Percentiles rank a stretch among this genome's conserved stretches.
These are phyloP conservation scores for Drosophila asahinai DNA, from an alignment of 1,140 invertebrate genomes.

Conservation along the genomic window DNA sequence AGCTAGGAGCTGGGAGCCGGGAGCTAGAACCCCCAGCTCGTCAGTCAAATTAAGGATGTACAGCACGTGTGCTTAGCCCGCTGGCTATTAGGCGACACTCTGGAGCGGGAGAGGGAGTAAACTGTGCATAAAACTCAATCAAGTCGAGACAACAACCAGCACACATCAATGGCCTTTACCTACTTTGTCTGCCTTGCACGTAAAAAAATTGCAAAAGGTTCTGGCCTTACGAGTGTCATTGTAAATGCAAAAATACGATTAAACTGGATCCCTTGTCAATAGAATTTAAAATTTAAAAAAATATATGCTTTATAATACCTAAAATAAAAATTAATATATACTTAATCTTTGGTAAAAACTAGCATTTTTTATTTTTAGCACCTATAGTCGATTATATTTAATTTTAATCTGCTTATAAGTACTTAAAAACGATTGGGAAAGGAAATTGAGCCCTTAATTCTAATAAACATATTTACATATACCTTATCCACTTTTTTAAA, in stretches of 20 bases:
- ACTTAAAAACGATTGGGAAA: neutral
- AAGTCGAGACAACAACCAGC: conserved; percentile 70
- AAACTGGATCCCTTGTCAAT: too few species aligned
- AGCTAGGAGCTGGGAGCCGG: neutral
- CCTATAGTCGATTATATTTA: neutral
- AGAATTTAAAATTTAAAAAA: neutral
- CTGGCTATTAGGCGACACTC: conserved; percentile 74
- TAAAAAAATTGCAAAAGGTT: conserved; percentile 3
- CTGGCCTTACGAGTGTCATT: too few species aligned
- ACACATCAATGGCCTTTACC: conserved; percentile 70
- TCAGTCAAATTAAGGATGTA: conserved; percentile 75
- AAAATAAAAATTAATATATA: too few species aligned
- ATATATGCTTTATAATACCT: neutral
- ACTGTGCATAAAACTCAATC: conserved; percentile 84
- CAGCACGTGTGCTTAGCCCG: conserved; percentile 65
- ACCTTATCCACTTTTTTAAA: too few species aligned
- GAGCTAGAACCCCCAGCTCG: conserved; percentile 9
- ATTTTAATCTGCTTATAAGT: neutral
- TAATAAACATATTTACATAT: too few species aligned
- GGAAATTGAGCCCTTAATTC: too few species aligned
- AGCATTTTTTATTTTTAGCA: neutral
- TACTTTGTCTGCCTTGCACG: conserved; percentile 45
- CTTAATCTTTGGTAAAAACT: too few species aligned
- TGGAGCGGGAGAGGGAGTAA: conserved; percentile 40
- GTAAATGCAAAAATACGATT: too few species aligned